Conservation (phyloP, 2,888 invertebrate species). For the Thyatira batis region DNA sequence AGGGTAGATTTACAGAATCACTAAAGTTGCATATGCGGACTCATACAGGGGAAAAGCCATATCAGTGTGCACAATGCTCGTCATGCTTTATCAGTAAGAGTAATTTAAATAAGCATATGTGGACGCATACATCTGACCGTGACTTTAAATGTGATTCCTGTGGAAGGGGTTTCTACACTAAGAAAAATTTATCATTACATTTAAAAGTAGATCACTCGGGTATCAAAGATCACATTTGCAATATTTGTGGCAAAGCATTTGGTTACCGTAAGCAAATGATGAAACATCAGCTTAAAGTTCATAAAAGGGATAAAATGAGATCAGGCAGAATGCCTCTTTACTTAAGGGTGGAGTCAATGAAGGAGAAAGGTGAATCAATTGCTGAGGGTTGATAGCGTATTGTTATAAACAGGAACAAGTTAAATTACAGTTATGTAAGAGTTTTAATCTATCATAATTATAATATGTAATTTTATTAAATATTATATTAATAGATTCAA, state of each 20-base stretch:
- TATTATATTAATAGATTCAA: too few species aligned
- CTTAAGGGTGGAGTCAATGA: slow-evolving; percentile 54
- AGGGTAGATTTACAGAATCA: slow-evolving; percentile 63
- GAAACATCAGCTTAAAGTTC: slow-evolving; percentile 71
- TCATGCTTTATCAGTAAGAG: slow-evolving; percentile 66
- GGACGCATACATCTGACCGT: slow-evolving; percentile 55
- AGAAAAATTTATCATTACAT: slow-evolving; percentile 59
- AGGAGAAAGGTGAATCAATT: slow-evolving; percentile 35
- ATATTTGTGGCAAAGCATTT: slow-evolving; percentile 67
- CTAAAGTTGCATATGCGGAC: slow-evolving; percentile 72
- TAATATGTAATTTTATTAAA: too few species aligned
- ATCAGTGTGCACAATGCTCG: slow-evolving; percentile 66
- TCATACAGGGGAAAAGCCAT: slow-evolving; percentile 72
- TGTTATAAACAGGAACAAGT: too few species aligned
- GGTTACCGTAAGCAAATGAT: slow-evolving; percentile 73
- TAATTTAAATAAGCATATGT: slow-evolving; percentile 66
- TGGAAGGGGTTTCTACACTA: slow-evolving; percentile 61
- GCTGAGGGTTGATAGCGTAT: slow-evolving; percentile 1
- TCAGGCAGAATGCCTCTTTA: slow-evolving; percentile 67
- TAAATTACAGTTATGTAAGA: too few species aligned
- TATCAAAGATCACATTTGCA: slow-evolving; percentile 66
- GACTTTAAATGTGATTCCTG: slow-evolving; percentile 67
- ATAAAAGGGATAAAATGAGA: slow-evolving; percentile 65
- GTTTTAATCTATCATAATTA: too few species aligned
- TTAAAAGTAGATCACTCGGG: slow-evolving; percentile 70